A percentile compares a stretch with the other conserved stretches of the same genome.
phyloP scores from a whole-genome alignment of 2,113 vertebrate species.

The Corvus moneduloides region DNA sequence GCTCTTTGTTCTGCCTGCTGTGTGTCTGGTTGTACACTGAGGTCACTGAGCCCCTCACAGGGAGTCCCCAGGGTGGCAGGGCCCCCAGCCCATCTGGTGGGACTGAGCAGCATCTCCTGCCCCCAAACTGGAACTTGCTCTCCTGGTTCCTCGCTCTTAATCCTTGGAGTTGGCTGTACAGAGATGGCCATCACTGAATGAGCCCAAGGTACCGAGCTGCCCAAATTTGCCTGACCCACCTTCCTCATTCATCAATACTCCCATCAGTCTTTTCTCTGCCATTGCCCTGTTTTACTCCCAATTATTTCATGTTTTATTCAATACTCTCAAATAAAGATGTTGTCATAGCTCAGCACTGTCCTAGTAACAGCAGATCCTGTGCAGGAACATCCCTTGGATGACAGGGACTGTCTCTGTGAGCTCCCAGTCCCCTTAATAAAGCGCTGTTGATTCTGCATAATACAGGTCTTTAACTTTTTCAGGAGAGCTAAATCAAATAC shows the following conservation, averaged over 20 bases:
- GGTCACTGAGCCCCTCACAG: not conserved
- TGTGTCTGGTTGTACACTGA: not conserved
- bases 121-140: not conserved
- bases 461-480: not conserved
- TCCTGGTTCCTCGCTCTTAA: not conserved
- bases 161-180: not conserved
- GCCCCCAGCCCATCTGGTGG: rapidly evolving
- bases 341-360: not conserved
- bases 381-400: not conserved
- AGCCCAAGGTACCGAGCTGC: rapidly evolving
- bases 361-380: not conserved
- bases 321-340: not conserved
- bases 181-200: rapidly evolving
- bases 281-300: not conserved
- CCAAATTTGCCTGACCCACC: not conserved
- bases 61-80: not conserved
- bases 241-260: rapidly evolving
- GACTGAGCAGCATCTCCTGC: not conserved
- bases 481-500: not conserved
- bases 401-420: not conserved
- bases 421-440: not conserved
- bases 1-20: not conserved
- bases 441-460: not conserved
- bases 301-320: not conserved
- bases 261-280: not conserved